These are phyloP conservation scores for Arenaria interpres DNA, from an alignment of 2,113 vertebrate species.

Conservation along the genomic window DNA sequence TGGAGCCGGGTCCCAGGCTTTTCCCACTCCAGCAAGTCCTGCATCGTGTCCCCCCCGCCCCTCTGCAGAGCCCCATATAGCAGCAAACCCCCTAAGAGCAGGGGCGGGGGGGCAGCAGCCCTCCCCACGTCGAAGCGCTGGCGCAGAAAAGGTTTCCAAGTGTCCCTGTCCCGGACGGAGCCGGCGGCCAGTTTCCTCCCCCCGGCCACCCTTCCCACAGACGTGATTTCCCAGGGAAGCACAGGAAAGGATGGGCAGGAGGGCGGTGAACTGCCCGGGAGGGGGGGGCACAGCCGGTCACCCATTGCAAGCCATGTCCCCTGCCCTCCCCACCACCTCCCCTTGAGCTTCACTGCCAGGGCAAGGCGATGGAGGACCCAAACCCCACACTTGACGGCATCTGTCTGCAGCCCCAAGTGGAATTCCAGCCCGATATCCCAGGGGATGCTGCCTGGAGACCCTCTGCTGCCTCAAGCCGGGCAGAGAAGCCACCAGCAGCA, in stretches of 20 bases:
- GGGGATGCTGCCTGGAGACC: background rate
- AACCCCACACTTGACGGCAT: fast-evolving
- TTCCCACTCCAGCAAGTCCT: background rate
- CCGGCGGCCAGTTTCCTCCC: background rate
- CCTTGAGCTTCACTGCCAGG: background rate
- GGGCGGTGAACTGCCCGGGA: background rate
- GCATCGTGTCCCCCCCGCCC: no score
- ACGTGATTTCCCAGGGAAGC: slow-evolving; percentile 34
- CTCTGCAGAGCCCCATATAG: background rate
- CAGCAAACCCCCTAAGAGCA: background rate
- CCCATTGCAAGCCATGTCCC: fast-evolving
- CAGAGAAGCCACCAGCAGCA: background rate
- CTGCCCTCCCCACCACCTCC: background rate
- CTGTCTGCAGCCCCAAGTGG: background rate
- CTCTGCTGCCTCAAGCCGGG: no score
- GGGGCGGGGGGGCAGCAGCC: background rate
- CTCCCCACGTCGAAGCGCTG: fast-evolving
- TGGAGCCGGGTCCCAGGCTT: background rate
- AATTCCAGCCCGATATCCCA: background rate
- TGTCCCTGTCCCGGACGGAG: background rate
- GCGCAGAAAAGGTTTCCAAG: background rate
- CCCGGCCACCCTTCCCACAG: background rate
- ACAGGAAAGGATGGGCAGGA: background rate
- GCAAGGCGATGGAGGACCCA: background rate
- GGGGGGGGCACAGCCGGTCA: background rate